phyloP scores from a whole-genome alignment of 2,888 invertebrate genomes.

The Ceraclea dissimilis region DNA sequence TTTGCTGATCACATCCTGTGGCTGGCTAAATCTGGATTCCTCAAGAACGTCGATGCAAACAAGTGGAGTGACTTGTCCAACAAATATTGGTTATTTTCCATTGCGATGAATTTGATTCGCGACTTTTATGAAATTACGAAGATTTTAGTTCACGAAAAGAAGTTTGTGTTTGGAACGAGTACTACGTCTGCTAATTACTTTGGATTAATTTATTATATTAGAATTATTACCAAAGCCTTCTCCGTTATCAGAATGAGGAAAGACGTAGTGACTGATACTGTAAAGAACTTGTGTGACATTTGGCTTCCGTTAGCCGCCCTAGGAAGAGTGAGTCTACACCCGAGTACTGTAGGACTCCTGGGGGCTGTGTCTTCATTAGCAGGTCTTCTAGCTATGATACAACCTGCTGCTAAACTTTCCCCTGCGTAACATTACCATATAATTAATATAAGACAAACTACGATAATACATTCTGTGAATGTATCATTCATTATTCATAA shows the following conservation, averaged over 20 bases:
- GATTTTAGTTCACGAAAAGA: slow-evolving; percentile 9
- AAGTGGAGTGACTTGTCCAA: slow-evolving; percentile 69
- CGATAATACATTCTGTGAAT: no score
- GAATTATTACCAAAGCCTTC: slow-evolving; percentile 27
- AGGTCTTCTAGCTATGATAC: slow-evolving; percentile 66
- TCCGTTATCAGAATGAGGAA: slow-evolving; percentile 40
- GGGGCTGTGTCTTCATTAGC: slow-evolving; percentile 77
- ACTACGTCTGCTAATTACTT: not conserved
- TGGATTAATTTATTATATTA: slow-evolving; percentile 27
- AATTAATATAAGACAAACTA: no score
- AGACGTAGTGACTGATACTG: slow-evolving; percentile 70
- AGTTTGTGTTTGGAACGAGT: slow-evolving; percentile 9
- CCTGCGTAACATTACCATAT: slow-evolving; percentile 38
- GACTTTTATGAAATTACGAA: slow-evolving; percentile 74
- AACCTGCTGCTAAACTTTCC: slow-evolving; percentile 70
- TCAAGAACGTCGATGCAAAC: slow-evolving; percentile 58
- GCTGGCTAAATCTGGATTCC: slow-evolving; percentile 66
- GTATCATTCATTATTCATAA: no score
- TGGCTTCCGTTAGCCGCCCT: slow-evolving; percentile 79
- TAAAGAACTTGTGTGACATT: slow-evolving; percentile 81
- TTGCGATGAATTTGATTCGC: slow-evolving; percentile 69
- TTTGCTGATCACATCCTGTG: slow-evolving; percentile 83
- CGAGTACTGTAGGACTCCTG: slow-evolving; percentile 68
- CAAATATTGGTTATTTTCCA: slow-evolving; percentile 79
- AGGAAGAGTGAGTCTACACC: slow-evolving; percentile 69